These are phyloP conservation scores for Leptinotarsa undecemlineata DNA, from an alignment of 1,140 invertebrate species.

Conservation along the genomic window DNA sequence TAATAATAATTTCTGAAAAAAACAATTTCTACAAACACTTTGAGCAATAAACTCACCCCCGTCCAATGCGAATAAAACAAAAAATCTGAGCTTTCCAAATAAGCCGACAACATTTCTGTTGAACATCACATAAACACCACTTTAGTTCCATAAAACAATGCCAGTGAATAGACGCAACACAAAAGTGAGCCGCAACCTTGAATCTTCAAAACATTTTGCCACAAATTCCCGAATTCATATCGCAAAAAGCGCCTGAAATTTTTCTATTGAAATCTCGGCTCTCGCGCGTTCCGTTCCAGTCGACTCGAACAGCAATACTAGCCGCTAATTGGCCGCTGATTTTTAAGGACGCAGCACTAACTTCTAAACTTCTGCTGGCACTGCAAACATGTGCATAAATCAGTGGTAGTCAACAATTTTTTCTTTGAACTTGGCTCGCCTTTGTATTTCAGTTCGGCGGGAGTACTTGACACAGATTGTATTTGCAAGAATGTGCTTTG, in stretches of 20 bases:
- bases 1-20: background rate
- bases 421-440: background rate
- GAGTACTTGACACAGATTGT: background rate
- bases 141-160: constrained; percentile 37
- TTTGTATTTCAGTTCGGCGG: background rate
- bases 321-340: constrained; percentile 34
- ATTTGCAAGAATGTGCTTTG: background rate
- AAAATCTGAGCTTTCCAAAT: constrained; percentile 17
- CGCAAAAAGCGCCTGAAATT: constrained; percentile 1
- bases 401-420: constrained; percentile 10
- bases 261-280: background rate
- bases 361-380: constrained; percentile 7
- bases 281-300: background rate
- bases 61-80: constrained; percentile 37
- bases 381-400: constrained; percentile 14
- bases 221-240: background rate
- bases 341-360: constrained; percentile 30
- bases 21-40: background rate
- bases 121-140: constrained; percentile 30
- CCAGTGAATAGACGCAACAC: constrained; percentile 4
- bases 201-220: no score
- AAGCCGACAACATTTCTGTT: constrained; percentile 19
- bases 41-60: constrained; percentile 30
- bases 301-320: constrained; percentile 4
- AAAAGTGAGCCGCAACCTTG: background rate